phyloP scores from a whole-genome alignment of 2,888 invertebrate genomes.

The Heliconius hortense region DNA sequence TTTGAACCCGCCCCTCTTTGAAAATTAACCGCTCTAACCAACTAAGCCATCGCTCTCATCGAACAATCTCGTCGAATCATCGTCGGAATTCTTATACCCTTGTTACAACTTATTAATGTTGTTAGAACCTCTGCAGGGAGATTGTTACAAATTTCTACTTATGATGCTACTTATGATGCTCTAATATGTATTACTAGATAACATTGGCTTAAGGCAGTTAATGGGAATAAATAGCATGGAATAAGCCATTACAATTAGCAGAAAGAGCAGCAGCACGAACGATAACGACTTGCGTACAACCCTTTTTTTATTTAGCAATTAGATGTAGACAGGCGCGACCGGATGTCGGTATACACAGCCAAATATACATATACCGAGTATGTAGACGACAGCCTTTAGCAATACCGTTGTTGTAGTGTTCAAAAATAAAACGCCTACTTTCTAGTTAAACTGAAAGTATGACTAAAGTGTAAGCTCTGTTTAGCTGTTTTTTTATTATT shows the following conservation, averaged over 20 bases:
- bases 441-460: background rate
- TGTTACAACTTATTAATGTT: too few species aligned
- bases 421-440: background rate
- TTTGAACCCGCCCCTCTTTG: too few species aligned
- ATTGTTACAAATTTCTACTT: too few species aligned
- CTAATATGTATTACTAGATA: background rate
- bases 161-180: too few species aligned
- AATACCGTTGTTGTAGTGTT: background rate
- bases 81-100: too few species aligned
- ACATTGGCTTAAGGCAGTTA: background rate
- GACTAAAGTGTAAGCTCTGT: background rate
- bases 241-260: conserved; percentile 29
- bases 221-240: background rate
- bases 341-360: conserved; percentile 43
- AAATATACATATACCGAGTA: conserved; percentile 19
- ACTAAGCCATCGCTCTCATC: too few species aligned
- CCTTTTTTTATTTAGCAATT: conserved; percentile 45
- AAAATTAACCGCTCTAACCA: too few species aligned
- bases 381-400: conserved; percentile 3
- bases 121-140: too few species aligned
- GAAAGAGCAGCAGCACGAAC: conserved; percentile 18
- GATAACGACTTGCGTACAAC: conserved; percentile 28
- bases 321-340: conserved; percentile 49
- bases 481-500: background rate
- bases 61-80: too few species aligned